Evolutionary conservation across 2,797 vertebrate genomes (phyloP), one percentile per base, ranked within the genome.

Genomic region (Enteromius argenteus): DNA sequence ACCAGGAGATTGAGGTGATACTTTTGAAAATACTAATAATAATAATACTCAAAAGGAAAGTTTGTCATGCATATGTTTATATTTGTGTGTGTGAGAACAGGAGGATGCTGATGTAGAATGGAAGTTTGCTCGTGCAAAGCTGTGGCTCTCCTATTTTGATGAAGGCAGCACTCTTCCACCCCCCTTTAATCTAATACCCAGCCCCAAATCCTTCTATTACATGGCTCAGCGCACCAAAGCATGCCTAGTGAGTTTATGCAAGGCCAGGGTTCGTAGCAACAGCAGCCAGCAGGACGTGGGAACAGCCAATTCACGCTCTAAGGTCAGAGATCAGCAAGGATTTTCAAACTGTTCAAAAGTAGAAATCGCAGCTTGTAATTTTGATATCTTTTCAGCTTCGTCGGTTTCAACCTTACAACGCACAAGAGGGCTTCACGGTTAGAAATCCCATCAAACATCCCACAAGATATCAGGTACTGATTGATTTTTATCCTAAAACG

Each of bases 91-190:
- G 17, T 66, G 58, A 76, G 23, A 49, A 9, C 87, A 97, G 96
- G 96, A 97, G 87, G 96, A 97, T 89, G 96, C 96, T 58, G 96
- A 97, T 5, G 96, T 97, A 4, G 96, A 97, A 79, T 97, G 96
- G 96, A 97, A 97, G 83, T 97, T 97, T 73, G 96, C 96, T 42
- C 96, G 96, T 60, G 96, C 96, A n/a, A 97, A 97, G 81, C 96
- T 97, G 71, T 97, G 96, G 96, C 89, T 97, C 23, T 96, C 96
- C 0, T 97, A 97, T 87, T 97, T 97, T 85, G 96, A 96, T 90
- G 96, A 97, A 86, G 96, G 96, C n/a, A 95, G 96, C 89, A 97
- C 96, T 0, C 92, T 97, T 73, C 96, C 96, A 83, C 95, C 96
- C 37, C 96, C 96, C 0, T 97, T 96, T 91, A 97, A 96, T 90